A percentile compares a stretch with the other conserved stretches of the same genome.
These are phyloP conservation scores for Emmelina monodactyla DNA, from an alignment of 2,888 invertebrate species.

Conservation along the genomic window DNA sequence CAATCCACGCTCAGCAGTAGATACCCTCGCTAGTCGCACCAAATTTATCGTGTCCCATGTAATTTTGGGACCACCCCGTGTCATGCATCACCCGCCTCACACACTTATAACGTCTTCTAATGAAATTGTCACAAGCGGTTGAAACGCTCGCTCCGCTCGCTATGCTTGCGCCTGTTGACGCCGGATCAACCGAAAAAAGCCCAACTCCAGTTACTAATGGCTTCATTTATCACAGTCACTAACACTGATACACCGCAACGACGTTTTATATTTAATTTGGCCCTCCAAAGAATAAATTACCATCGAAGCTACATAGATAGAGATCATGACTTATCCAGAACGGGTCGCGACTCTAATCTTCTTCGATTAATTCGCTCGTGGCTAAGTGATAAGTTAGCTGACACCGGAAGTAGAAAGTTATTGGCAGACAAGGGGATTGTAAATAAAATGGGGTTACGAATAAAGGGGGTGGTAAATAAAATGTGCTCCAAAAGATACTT, in stretches of 20 bases:
- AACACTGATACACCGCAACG: conserved; percentile 65
- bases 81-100: conserved; percentile 48
- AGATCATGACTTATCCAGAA: conserved; percentile 50
- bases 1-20: too few relatives aligned
- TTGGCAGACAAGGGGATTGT: conserved; percentile 15
- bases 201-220: conserved; percentile 65
- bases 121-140: conserved; percentile 66
- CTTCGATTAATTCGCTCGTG: conserved; percentile 54
- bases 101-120: conserved; percentile 64
- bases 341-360: conserved; percentile 38
- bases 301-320: conserved; percentile 53
- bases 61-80: conserved; percentile 41
- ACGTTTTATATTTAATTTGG: conserved; percentile 66
- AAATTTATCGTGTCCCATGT: conserved; percentile 63
- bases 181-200: conserved; percentile 65
- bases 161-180: conserved; percentile 51
- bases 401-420: conserved; percentile 27
- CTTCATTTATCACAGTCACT: conserved; percentile 67
- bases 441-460: conserved; percentile 1
- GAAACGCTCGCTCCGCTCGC: conserved; percentile 52
- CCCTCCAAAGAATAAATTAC: conserved; percentile 60
- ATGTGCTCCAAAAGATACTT: conserved; percentile 4
- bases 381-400: conserved; percentile 55
- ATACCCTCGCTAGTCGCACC: conserved; percentile 49
- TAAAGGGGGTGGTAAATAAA: conserved; percentile 12